Evolutionary conservation across 2,797 vertebrate genomes (phyloP).

Genomic region (Myripristis murdjan): DNA sequence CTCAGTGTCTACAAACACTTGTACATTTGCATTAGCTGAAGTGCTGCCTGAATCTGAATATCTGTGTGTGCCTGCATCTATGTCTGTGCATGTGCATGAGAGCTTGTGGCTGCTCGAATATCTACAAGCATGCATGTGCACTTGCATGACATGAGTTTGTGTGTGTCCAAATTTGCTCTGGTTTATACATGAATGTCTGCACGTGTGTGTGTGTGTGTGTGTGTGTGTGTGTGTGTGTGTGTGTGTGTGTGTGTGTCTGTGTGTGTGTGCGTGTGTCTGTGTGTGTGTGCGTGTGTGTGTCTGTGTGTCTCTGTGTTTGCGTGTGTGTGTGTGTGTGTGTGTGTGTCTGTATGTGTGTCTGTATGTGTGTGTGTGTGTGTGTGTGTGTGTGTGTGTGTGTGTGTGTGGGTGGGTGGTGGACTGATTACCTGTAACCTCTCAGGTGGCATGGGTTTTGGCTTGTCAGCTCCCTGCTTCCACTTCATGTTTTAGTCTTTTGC

Average conservation of each 20-base stretch:
- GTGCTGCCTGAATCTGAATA: not conserved
- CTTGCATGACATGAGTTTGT: not conserved
- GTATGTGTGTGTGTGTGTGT: no score
- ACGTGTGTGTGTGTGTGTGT: not conserved
- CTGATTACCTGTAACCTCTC: conserved; percentile 36
- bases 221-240: not conserved
- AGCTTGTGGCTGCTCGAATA: not conserved
- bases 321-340: no score
- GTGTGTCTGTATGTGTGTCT: no score
- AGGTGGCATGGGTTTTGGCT: conserved; percentile 6
- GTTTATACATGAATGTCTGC: not conserved
- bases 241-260: conserved; percentile 5
- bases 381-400: no score
- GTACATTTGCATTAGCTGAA: not conserved
- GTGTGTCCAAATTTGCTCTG: not conserved
- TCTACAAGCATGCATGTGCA: not conserved
- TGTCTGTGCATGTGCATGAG: no score
- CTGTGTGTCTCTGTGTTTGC: no score
- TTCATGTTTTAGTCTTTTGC: conserved; percentile 1
- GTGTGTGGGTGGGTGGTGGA: no score
- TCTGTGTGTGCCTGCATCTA: not conserved
- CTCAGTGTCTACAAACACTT: not conserved
- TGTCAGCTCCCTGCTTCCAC: conserved; percentile 13
- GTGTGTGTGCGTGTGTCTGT: no score
- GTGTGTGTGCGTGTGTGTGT: no score